phyloP scores from a whole-genome alignment of 2,113 vertebrate genomes.

The Pseudopipra pipra region DNA sequence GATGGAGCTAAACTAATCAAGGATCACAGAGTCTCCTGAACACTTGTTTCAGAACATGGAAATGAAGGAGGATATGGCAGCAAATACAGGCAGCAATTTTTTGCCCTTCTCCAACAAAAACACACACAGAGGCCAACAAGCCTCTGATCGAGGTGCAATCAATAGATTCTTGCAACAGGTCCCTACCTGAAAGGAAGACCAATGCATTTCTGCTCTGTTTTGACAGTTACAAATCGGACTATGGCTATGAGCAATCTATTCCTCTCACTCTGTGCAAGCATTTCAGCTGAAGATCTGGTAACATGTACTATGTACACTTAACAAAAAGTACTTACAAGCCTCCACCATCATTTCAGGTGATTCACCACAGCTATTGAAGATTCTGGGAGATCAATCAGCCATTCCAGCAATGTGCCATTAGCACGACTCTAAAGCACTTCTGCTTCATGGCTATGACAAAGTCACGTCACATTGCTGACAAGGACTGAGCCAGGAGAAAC shows the following conservation, averaged over 20 bases:
- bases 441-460: neutral
- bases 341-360: neutral
- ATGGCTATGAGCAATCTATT: neutral
- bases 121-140: neutral
- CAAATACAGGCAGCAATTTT: conserved; percentile 16
- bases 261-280: neutral
- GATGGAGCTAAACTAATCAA: neutral
- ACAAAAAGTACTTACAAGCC: neutral
- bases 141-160: neutral
- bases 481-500: neutral
- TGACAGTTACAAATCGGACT: neutral
- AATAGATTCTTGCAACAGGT: neutral
- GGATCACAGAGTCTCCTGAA: neutral
- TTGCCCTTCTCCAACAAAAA: neutral
- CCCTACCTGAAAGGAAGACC: neutral
- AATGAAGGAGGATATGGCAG: neutral
- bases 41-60: neutral
- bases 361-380: neutral
- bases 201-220: neutral
- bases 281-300: neutral
- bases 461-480: neutral
- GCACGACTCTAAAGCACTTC: neutral
- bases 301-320: neutral
- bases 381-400: neutral
- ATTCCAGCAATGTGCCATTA: neutral